phyloP scores from a whole-genome alignment of 92 coral and sea anemone genomes.

The Parazoanthus darwini region DNA sequence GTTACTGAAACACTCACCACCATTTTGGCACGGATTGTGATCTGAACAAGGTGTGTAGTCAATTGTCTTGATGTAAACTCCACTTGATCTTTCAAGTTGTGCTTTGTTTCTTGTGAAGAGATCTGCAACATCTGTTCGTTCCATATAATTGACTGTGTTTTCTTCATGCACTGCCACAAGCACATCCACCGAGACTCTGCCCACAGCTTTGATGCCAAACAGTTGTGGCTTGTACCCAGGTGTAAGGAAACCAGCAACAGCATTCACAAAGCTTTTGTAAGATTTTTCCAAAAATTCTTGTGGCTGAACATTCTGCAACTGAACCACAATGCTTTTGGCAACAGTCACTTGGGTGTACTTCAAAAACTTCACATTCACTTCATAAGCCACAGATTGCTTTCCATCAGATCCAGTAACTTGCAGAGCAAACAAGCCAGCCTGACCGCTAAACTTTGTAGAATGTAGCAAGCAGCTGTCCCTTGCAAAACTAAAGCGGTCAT shows the following conservation, averaged over 20 bases:
- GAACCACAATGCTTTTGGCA: constrained; percentile 72
- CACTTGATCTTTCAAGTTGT: constrained; percentile 65
- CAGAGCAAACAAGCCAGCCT: constrained; percentile 57
- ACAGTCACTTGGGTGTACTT: constrained; percentile 66
- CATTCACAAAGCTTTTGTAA: constrained; percentile 62
- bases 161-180: constrained; percentile 60
- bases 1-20: constrained; percentile 86
- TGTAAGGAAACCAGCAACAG: constrained; percentile 59
- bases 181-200: constrained; percentile 70
- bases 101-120: constrained; percentile 62
- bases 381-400: constrained; percentile 61
- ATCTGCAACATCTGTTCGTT: constrained; percentile 59
- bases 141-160: constrained; percentile 49
- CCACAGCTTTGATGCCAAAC: constrained; percentile 68
- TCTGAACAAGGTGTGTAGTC: constrained; percentile 89
- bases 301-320: constrained; percentile 61
- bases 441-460: constrained; percentile 49
- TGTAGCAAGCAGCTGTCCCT: constrained; percentile 72
- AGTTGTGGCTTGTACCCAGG: constrained; percentile 65
- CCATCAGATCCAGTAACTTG: constrained; percentile 83
- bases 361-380: constrained; percentile 71
- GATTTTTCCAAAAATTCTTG: constrained; percentile 62
- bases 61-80: constrained; percentile 57
- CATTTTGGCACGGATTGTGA: constrained; percentile 76
- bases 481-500: constrained; percentile 70